Evolutionary conservation across 2,113 vertebrate species (phyloP).

Genomic region (Helogale parvula): DNA sequence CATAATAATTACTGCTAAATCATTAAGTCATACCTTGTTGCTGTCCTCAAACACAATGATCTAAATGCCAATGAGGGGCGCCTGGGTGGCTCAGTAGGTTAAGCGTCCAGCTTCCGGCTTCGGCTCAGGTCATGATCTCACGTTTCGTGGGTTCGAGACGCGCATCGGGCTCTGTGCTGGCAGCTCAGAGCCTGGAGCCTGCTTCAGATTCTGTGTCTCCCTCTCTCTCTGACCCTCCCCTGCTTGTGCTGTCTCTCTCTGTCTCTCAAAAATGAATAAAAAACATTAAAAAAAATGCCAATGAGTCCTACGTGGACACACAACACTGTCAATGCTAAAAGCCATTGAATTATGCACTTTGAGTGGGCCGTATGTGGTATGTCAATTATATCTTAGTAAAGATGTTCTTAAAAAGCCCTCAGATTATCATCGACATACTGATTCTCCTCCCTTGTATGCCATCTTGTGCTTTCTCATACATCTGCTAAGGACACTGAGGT

Average conservation of each 20-base stretch:
- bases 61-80: background rate
- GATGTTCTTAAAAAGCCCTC: background rate
- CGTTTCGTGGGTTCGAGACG: too few species aligned
- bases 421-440: background rate
- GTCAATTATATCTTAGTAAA: slow-evolving; percentile 25
- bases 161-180: too few species aligned
- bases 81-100: too few species aligned
- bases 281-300: background rate
- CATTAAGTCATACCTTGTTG: background rate
- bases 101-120: too few species aligned
- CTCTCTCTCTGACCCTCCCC: too few species aligned
- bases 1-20: background rate
- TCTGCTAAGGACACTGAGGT: background rate
- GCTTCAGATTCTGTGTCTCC: too few species aligned
- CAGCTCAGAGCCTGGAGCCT: too few species aligned
- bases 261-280: too few species aligned
- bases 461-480: background rate
- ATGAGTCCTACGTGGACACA: background rate
- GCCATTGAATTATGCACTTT: background rate
- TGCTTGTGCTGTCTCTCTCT: too few species aligned
- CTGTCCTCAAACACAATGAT: background rate
- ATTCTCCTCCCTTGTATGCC: background rate
- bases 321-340: background rate
- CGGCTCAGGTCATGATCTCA: too few species aligned
- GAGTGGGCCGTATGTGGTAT: background rate